Conservation (phyloP, 2,888 invertebrate species). For the Cephalotes varians region DNA sequence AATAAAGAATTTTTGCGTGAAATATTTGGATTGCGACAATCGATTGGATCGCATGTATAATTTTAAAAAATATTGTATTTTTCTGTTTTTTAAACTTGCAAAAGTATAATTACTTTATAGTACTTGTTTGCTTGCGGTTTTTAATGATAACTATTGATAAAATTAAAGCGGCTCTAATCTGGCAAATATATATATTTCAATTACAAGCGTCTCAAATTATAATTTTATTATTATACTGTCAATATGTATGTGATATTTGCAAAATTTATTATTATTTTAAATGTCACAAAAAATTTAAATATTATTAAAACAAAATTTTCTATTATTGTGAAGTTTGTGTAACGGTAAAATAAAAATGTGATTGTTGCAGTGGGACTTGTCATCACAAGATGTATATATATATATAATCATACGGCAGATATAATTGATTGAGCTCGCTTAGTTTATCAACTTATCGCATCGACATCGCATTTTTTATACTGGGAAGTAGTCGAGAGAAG, state of each 20-base stretch:
- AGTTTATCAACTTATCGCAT: background rate
- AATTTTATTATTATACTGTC: no score
- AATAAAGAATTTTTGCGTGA: conserved; percentile 5
- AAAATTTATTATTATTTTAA: background rate
- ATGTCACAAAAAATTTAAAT: background rate
- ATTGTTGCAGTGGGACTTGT: background rate
- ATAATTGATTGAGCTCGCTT: background rate
- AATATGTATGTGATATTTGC: no score
- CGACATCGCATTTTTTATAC: background rate
- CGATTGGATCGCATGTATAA: background rate
- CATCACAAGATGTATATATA: no score
- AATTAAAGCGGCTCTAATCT: background rate
- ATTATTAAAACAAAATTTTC: background rate
- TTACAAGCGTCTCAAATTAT: no score
- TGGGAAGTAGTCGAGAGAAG: background rate
- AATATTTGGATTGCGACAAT: background rate
- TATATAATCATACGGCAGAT: background rate
- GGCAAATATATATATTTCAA: background rate
- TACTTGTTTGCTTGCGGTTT: background rate
- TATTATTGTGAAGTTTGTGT: background rate
- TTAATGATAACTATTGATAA: background rate
- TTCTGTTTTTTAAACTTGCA: background rate
- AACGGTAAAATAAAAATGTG: background rate
- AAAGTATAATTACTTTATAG: background rate
- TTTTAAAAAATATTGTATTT: background rate